Base-by-base conservation (phyloP, 1,140 invertebrate species). In the Procambarus virginalis region DNA sequence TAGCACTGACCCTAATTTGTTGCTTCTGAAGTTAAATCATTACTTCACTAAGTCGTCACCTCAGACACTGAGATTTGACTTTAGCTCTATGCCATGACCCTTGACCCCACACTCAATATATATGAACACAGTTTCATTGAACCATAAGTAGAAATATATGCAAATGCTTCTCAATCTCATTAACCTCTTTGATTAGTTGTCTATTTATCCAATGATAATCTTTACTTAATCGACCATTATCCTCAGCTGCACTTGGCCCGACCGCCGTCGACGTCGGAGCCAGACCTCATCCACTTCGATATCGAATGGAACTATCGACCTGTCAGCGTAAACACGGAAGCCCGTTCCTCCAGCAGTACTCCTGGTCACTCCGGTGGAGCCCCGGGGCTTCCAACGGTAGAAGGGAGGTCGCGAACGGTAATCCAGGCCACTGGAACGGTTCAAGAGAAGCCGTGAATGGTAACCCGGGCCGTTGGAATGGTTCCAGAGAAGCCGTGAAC, bases 271-370 rank as follows among this genome's bases (percentile, higher is more conserved):
- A 45, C 73, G 8, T 70, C 48, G 10, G 75, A 80, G 48, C 55
- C 45, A 5, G 82, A 79, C 64, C 75, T 85, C n/a, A n/a, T 90
- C 55, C 89, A 90, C 83, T 90, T 90, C 83, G 89, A 90, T 83
- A 90, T 90, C 49, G 89, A 85, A 60, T 90, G 89, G 89, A 90
- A 80, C 83, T 86, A 55, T 77, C 76, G 89, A 14, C 83, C 83
- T 2, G 84, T 58, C 48, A 86, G 89, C 77, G 77, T 77, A 73
- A 84, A 81, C 55, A 84, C 88, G 3, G 81, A 49, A 12, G 73
- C 49, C 55, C n/a, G 45, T 14, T 79, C 88, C 51, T 89, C 88
- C 73, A 89, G 81, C 46, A 80, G 79, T 2, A 77, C 86, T 1
- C 68, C 70, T 9, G 70, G 88, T 0, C 68, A 48, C 8, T 89